Percentiles rank a stretch among this genome's conserved stretches.
Conservation (phyloP, 53 echinoderm and acorn worm genomes). For the Hippasteria phrygiana region DNA sequence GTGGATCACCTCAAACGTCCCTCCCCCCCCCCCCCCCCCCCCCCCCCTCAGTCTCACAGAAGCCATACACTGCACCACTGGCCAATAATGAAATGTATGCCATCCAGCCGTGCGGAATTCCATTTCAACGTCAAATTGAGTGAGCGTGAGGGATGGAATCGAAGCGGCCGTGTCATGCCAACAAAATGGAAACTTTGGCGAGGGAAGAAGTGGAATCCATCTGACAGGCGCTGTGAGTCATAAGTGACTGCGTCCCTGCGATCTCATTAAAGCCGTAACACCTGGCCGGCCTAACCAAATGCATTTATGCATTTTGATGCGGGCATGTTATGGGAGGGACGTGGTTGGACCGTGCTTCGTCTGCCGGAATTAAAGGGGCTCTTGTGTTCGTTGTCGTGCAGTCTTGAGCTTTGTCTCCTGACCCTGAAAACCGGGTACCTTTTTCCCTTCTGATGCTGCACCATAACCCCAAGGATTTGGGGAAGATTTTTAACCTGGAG, state of each 20-base stretch:
- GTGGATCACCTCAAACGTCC: too few species aligned
- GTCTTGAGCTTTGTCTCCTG: not conserved
- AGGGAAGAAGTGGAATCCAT: not conserved
- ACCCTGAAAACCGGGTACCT: not conserved
- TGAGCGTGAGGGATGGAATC: not conserved
- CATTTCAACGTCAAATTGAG: not conserved
- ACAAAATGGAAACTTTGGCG: not conserved
- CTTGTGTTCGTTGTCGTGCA: not conserved
- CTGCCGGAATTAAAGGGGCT: not conserved
- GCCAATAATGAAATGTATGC: not conserved
- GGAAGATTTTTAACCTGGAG: too few species aligned
- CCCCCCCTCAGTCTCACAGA: too few species aligned
- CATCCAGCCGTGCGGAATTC: not conserved
- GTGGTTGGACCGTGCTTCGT: not conserved
- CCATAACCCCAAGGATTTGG: too few species aligned
- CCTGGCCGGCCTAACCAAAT: slow-evolving; percentile 11
- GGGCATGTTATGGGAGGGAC: not conserved
- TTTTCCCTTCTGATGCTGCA: too few species aligned
- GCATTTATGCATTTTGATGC: not conserved
- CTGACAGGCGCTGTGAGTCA: slow-evolving; percentile 21
- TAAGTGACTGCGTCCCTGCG: not conserved
- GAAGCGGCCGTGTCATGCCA: not conserved
- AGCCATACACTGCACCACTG: not conserved
- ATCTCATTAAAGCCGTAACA: slow-evolving; percentile 20
- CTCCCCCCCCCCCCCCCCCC: too few species aligned